Percentiles rank a stretch among this genome's conserved stretches.
These are phyloP conservation scores for Zaprionus tsacasi DNA, from an alignment of 1,140 invertebrate species.

Conservation along the genomic window DNA sequence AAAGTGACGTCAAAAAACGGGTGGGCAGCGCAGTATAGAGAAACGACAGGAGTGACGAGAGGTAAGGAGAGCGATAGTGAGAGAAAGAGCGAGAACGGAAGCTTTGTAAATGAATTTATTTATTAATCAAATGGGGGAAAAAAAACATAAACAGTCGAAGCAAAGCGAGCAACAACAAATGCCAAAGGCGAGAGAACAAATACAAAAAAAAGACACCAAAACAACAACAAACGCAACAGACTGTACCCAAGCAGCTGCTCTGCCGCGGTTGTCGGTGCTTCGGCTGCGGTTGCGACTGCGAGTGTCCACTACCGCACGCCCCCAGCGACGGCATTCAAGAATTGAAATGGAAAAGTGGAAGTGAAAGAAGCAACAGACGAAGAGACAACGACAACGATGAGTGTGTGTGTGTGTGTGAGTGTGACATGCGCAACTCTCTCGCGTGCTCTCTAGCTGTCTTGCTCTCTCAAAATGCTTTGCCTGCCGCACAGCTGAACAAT, in stretches of 20 bases:
- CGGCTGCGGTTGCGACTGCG: constrained; percentile 4
- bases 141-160: constrained; percentile 43
- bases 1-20: constrained; percentile 76
- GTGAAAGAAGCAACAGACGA: constrained; percentile 76
- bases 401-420: constrained; percentile 37
- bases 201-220: constrained; percentile 57
- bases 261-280: constrained; percentile 6
- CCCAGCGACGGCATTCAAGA: constrained; percentile 32
- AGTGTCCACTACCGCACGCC: constrained; percentile 12
- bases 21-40: constrained; percentile 21
- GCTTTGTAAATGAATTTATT: constrained; percentile 75
- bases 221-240: constrained; percentile 68
- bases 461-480: constrained; percentile 24
- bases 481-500: constrained; percentile 65
- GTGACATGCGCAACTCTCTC: constrained; percentile 32
- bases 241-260: constrained; percentile 63
- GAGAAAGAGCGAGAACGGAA: constrained; percentile 45
- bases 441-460: constrained; percentile 15
- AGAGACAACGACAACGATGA: constrained; percentile 15
- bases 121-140: constrained; percentile 68
- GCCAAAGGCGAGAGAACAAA: constrained; percentile 41
- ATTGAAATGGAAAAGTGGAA: constrained; percentile 69
- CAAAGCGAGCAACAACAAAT: constrained; percentile 34
- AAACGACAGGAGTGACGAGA: constrained; percentile 9
- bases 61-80: constrained; percentile 9